These are phyloP conservation scores for Geophilus truncorum DNA, from an alignment of 2,888 invertebrate genomes.

Conservation along the genomic window DNA sequence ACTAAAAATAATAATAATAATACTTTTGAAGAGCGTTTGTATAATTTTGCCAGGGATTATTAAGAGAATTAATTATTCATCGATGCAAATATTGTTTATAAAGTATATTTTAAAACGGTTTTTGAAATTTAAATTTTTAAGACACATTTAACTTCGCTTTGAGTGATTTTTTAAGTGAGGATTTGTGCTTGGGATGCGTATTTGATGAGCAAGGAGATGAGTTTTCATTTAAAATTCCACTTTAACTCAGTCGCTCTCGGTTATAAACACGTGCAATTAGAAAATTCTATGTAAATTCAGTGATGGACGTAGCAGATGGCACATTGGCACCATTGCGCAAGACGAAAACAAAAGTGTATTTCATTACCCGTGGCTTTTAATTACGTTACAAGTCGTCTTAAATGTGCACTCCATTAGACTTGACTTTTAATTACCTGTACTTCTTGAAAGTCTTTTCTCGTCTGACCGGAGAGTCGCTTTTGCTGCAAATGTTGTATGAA, in stretches of 20 bases:
- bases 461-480: not conserved
- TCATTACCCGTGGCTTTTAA: slow-evolving; percentile 25
- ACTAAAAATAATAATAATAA: not conserved
- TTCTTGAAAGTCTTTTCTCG: not conserved
- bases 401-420: slow-evolving; percentile 8
- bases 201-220: not conserved
- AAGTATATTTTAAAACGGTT: not conserved
- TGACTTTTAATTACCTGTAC: slow-evolving; percentile 27
- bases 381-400: slow-evolving; percentile 27
- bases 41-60: not conserved
- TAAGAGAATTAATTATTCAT: not conserved
- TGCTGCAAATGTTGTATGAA: not conserved
- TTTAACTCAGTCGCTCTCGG: not conserved
- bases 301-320: slow-evolving; percentile 22
- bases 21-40: not conserved
- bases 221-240: slow-evolving; percentile 25
- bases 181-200: not conserved
- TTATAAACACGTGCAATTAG: slow-evolving; percentile 1
- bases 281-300: slow-evolving; percentile 14
- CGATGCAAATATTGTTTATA: not conserved
- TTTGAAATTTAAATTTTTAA: not conserved
- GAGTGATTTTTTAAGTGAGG: not conserved
- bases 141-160: not conserved
- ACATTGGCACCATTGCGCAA: slow-evolving; percentile 25
- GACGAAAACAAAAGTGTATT: slow-evolving; percentile 22